Conservation (phyloP, 2,888 invertebrate species). For the Phortica magna region DNA sequence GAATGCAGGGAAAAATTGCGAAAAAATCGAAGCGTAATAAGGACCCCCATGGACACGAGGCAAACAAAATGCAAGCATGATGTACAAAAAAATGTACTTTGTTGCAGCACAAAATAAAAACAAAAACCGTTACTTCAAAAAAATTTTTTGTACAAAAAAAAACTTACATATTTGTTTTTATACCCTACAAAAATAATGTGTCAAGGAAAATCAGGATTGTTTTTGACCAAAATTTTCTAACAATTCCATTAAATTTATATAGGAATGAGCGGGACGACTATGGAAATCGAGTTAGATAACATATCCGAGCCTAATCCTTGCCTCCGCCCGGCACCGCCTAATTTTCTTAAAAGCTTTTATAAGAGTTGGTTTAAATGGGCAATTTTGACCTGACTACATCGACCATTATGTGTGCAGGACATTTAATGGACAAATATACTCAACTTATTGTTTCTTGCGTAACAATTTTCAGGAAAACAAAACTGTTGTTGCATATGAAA, state of each 20-base stretch:
- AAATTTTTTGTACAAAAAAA: neutral
- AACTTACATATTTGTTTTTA: too few species aligned
- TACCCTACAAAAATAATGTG: too few species aligned
- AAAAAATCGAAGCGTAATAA: neutral
- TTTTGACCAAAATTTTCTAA: too few species aligned
- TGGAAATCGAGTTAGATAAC: too few species aligned
- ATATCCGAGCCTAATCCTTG: too few species aligned
- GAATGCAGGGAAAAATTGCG: neutral
- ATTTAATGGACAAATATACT: neutral
- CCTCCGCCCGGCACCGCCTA: too few species aligned
- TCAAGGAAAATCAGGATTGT: too few species aligned
- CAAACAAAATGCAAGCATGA: slow-evolving; percentile 6
- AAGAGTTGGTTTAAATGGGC: too few species aligned
- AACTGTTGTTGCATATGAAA: slow-evolving; percentile 16
- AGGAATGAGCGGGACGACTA: too few species aligned
- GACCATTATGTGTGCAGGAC: neutral
- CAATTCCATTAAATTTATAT: too few species aligned
- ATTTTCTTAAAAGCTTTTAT: too few species aligned
- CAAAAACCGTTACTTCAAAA: slow-evolving; percentile 10
- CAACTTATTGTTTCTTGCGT: neutral
- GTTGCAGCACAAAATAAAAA: neutral
- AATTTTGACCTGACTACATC: too few species aligned
- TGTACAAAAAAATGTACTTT: neutral
- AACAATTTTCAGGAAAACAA: neutral
- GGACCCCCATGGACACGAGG: slow-evolving; percentile 19